Conservation (phyloP, 1,140 invertebrate genomes). For the Papilio glaucus region DNA sequence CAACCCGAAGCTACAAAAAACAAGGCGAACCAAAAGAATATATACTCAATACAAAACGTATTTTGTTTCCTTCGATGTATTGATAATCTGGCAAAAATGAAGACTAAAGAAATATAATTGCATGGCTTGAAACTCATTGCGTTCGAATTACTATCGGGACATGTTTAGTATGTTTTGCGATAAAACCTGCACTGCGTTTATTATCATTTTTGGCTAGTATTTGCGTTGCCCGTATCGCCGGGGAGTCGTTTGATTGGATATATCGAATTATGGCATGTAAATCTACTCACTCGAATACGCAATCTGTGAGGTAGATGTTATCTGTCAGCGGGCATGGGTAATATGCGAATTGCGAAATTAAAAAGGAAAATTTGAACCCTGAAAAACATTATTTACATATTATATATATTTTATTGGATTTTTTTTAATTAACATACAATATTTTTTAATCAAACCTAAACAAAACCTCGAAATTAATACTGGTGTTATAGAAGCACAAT, state of each 20-base stretch:
- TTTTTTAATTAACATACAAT: no score
- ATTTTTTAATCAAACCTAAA: no score
- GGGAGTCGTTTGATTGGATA: constrained; percentile 63
- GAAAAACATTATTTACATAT: no score
- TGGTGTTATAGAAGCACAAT: no score
- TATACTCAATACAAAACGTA: not conserved
- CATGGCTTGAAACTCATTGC: not conserved
- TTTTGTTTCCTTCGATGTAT: not conserved
- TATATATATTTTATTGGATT: no score
- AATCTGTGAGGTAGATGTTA: not conserved
- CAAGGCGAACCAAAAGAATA: not conserved
- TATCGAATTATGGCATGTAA: constrained; percentile 46
- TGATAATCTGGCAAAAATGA: not conserved
- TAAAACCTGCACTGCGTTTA: constrained; percentile 43
- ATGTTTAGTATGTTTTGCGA: constrained; percentile 36
- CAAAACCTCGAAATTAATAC: no score
- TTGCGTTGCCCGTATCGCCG: constrained; percentile 48
- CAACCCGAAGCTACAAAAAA: no score
- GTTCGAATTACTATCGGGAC: not conserved
- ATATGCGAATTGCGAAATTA: no score
- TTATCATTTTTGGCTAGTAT: constrained; percentile 69
- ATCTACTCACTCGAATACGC: not conserved
- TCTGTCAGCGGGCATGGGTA: not conserved
- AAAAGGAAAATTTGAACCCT: no score
- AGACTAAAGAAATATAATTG: not conserved